These are phyloP conservation scores for Leucoraja erinaceus DNA, from an alignment of 2,113 vertebrate species.

Conservation along the genomic window DNA sequence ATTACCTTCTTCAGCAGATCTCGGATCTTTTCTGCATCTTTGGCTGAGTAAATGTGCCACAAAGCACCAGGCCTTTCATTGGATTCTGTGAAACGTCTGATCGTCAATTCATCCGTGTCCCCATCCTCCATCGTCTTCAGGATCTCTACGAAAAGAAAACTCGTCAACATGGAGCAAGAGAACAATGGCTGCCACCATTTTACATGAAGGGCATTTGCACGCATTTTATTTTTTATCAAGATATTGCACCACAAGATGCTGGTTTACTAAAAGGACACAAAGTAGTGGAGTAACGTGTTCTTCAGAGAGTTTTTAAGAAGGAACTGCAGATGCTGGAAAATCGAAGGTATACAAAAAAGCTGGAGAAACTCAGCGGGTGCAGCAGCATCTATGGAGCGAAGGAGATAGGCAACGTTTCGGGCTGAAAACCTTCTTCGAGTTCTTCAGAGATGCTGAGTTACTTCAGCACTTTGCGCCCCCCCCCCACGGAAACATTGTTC, in stretches of 20 bases:
- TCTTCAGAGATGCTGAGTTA: too few relatives aligned
- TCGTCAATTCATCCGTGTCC: conserved; percentile 65
- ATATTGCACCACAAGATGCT: too few relatives aligned
- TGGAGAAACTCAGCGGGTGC: too few relatives aligned
- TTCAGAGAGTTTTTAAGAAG: too few relatives aligned
- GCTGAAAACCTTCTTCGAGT: too few relatives aligned
- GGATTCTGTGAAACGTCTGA: conserved; percentile 64
- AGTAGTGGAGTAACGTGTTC: too few relatives aligned
- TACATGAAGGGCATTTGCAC: background rate
- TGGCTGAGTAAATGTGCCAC: conserved; percentile 71
- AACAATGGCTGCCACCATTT: background rate
- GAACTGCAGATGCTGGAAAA: too few relatives aligned
- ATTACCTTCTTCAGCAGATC: conserved; percentile 67
- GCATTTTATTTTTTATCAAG: background rate
- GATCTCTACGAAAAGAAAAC: conserved; percentile 53
- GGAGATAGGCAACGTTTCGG: too few relatives aligned
- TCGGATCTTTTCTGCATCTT: conserved; percentile 69
- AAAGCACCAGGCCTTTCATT: conserved; percentile 66
- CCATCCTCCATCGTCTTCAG: conserved; percentile 68
- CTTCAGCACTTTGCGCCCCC: too few relatives aligned
- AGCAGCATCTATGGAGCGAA: too few relatives aligned
- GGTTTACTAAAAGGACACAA: too few relatives aligned
- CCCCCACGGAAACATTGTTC: background rate
- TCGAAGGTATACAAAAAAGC: too few relatives aligned
- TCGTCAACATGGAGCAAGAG: background rate